Conservation (phyloP, 2,888 invertebrate species). For the Trissolcus japonicus region DNA sequence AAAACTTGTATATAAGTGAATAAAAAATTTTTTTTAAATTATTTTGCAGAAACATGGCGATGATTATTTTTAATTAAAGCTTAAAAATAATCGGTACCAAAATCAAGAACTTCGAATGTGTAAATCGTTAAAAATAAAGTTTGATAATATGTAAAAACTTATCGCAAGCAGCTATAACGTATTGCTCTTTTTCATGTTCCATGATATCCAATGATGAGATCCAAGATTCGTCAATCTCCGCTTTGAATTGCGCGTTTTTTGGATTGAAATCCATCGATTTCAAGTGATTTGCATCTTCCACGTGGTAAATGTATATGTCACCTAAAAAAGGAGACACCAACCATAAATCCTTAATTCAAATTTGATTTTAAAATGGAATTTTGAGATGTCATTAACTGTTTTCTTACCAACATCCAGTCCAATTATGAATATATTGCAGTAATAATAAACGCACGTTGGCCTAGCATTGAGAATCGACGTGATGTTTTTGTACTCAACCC, state of each 20-base stretch:
- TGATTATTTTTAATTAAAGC: too few species aligned
- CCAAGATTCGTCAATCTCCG: slow-evolving; percentile 59
- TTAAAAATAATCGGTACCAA: neutral
- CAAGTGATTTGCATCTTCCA: slow-evolving; percentile 57
- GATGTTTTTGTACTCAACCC: slow-evolving; percentile 63
- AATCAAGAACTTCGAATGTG: neutral
- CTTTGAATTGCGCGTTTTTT: slow-evolving; percentile 51
- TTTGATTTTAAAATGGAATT: too few species aligned
- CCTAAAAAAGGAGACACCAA: slow-evolving; percentile 54
- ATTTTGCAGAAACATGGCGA: too few species aligned
- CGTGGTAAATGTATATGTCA: slow-evolving; percentile 61
- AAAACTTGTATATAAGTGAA: too few species aligned
- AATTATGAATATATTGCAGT: slow-evolving; percentile 62
- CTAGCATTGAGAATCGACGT: slow-evolving; percentile 58
- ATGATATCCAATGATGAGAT: slow-evolving; percentile 65
- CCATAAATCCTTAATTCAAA: too few species aligned
- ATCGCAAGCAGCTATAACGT: slow-evolving; percentile 61
- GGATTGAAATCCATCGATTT: slow-evolving; percentile 60
- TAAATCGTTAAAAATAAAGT: slow-evolving; percentile 49
- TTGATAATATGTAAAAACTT: slow-evolving; percentile 60
- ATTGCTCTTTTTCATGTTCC: slow-evolving; percentile 58
- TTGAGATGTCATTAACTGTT: neutral
- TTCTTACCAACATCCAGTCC: slow-evolving; percentile 65
- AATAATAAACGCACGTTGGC: slow-evolving; percentile 63
- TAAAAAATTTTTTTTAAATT: too few species aligned